Conservation (phyloP, 2,888 invertebrate genomes). For the Drosophila bunnanda region DNA sequence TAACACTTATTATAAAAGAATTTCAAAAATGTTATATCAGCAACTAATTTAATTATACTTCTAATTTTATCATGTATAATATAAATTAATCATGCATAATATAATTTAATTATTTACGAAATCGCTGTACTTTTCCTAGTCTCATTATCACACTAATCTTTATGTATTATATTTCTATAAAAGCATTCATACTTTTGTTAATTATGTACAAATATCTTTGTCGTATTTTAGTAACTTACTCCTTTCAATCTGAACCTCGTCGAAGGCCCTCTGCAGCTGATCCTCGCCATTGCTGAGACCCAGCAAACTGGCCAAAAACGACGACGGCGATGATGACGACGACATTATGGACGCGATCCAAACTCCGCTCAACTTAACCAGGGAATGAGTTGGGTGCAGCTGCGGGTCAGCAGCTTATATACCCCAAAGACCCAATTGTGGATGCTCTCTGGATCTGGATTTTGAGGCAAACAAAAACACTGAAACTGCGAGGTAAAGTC, state of each 20-base stretch:
- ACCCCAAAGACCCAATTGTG: slow-evolving; percentile 1
- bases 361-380: background rate
- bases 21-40: background rate
- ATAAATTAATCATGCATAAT: no score
- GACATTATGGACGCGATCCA: slow-evolving; percentile 2
- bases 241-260: background rate
- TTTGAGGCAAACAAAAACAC: slow-evolving; percentile 31
- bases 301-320: slow-evolving; percentile 51
- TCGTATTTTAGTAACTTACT: slow-evolving; percentile 36
- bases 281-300: slow-evolving; percentile 46
- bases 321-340: slow-evolving; percentile 39
- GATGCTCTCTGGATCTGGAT: slow-evolving; percentile 30
- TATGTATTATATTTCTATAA: background rate
- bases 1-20: background rate
- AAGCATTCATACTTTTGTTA: accelerated
- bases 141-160: background rate
- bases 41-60: background rate
- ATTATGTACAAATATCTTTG: background rate
- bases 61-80: no score
- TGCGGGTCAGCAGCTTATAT: slow-evolving; percentile 38
- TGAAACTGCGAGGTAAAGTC: slow-evolving; percentile 14
- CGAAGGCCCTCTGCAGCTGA: slow-evolving; percentile 5
- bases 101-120: no score
- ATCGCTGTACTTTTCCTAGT: no score
- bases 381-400: slow-evolving; percentile 17